Base-by-base conservation (phyloP, 37 sponge, comb jelly and placozoan species). In the Haliclona indistincta region DNA sequence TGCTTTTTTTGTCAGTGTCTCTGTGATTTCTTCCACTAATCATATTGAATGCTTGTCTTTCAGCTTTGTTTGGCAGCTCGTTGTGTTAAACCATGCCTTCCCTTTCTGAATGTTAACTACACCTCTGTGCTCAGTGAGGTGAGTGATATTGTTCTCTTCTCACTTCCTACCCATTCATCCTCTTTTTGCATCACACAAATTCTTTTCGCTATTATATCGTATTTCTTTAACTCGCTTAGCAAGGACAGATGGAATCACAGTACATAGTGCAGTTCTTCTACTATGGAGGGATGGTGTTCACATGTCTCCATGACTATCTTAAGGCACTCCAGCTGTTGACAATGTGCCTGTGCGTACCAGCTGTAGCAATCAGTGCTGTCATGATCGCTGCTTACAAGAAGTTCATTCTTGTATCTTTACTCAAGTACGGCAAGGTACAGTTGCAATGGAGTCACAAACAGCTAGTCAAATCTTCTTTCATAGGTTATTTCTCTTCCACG, bases 341-440 rank as follows among this genome's bases (percentile, higher is more conserved):
- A 17, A 82, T 86, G 56, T 90, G 91, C 56, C 45, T 93, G 52
- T 81, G 91, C 40, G 84, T 82, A 6, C 97, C 97, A 28, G 81
- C 88, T 63, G 47, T 77, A 32, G 97, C 81, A 6, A 74, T 94
- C 68, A 96, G 97, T 78, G 91, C 94, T 25, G 87, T 96, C 35
- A 90, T 91, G 89, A 60, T 96, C 8, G 97, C 95, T 37, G 97
- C 97, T 4, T 96, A 87, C 73, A 96, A 96, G 89, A 96, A 96
- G 66, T 96, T 79, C 49, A 53, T 90, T 33, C 73, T 96, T 6
- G 86, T 94, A 25, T 90, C 91, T 25, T 76, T 96, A 28, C 79
- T 96, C 62, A 84, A 89, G 64, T 68, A 63, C 43, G 95, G 92
- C n/a, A 94, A 94, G 83, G 87, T 86, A 56, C n/a, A 32, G 0